Conservation (phyloP, 2,797 vertebrate species). For the Siniperca obscura region DNA sequence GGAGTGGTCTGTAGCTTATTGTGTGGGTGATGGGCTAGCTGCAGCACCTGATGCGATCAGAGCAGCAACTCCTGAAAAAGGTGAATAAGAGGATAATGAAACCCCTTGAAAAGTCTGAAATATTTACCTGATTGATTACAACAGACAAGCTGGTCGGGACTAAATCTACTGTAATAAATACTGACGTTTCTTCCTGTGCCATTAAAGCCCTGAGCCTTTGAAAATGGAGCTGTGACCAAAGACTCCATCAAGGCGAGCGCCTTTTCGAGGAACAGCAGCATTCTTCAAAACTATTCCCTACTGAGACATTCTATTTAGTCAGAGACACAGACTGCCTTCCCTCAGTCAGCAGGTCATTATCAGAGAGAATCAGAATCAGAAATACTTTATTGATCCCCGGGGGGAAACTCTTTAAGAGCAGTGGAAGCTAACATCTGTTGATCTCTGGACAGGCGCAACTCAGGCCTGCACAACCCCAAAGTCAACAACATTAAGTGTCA, state of each 20-base stretch:
- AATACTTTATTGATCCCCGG: too few relatives aligned
- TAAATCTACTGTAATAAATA: slow-evolving; percentile 42
- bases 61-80: slow-evolving; percentile 28
- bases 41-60: slow-evolving; percentile 32
- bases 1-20: slow-evolving; percentile 49
- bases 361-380: slow-evolving; percentile 1
- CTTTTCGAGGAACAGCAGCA: slow-evolving; percentile 24
- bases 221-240: slow-evolving; percentile 38
- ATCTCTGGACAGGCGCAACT: slow-evolving; percentile 46
- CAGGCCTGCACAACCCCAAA: slow-evolving; percentile 28
- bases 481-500: slow-evolving; percentile 50
- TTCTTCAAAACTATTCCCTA: slow-evolving; percentile 40
- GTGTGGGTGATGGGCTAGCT: slow-evolving; percentile 51
- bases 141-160: slow-evolving; percentile 7
- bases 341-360: slow-evolving; percentile 49
- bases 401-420: slow-evolving; percentile 5
- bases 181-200: slow-evolving; percentile 31
- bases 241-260: slow-evolving; percentile 12
- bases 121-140: slow-evolving; percentile 42
- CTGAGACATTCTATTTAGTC: slow-evolving; percentile 41
- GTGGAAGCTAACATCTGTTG: slow-evolving; percentile 46
- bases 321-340: slow-evolving; percentile 38
- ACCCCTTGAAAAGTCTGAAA: slow-evolving; percentile 34
- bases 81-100: slow-evolving; percentile 40
- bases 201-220: slow-evolving; percentile 31